Evolutionary conservation across 2,113 vertebrate species (phyloP), one percentile per base, ranked within the genome.

Genomic region (Plestiodon gilberti): DNA sequence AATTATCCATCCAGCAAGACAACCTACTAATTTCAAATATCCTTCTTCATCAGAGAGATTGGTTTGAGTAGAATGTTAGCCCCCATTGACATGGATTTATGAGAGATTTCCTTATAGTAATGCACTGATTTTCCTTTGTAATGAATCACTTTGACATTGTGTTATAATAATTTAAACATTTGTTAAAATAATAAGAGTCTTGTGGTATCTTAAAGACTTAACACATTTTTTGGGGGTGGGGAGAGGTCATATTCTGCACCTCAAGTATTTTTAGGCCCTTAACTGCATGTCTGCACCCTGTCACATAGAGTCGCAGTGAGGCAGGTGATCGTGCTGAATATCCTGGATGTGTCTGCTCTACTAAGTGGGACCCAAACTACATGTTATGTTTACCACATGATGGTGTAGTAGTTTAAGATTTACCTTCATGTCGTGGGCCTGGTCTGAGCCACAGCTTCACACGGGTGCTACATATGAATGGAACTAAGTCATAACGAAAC

Each of bases 1-100:
- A 93, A 93, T 94, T 94, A 91, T 93, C 89, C 91, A 91, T 89
- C 83, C 89, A 90, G 89, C 87, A 86, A 90, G 84, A 93, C 89
- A 93, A 82, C 91, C 89, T 89, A 81, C 77, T 93, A 93, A 94
- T 91, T 94, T 90, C 88, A 92, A 85, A 73, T 84, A 78, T 83
- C 20, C n/a, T 85, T 89, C 90, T 91, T 84, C 82, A 69, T 94
- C 87, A 92, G 83, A 82, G 75, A 90, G 73, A 90, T 43, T 87
- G 85, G 79, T 90, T 73, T 94, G 90, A 92, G 93, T 83, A 78
- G 84, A 81, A 86, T 79, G 83, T 90, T 95, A 82, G 77, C 89
- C 89, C 40, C 43, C 86, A 92, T 35, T 91, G 84, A 91, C 73
- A 59, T 0, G 76, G 85, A 90, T 91, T 92, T 84, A 88, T 88